A percentile compares a stretch with the other conserved stretches of the same genome.
Conservation (phyloP, 2,888 invertebrate species). For the Drosophila eohydei region DNA sequence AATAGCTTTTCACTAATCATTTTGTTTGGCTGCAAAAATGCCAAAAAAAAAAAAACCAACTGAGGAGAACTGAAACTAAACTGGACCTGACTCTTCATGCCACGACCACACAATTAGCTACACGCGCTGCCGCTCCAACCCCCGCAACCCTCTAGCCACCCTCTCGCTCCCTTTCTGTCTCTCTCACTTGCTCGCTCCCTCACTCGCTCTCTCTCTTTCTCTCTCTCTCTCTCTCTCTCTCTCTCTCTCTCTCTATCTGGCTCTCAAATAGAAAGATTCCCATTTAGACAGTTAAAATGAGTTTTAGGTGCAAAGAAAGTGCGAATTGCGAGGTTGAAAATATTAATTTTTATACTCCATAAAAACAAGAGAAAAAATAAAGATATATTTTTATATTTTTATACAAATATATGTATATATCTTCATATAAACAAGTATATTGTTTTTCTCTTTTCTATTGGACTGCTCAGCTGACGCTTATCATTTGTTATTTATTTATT, state of each 20-base stretch:
- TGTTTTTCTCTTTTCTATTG: not conserved
- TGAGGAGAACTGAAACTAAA: conserved; percentile 30
- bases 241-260: not conserved
- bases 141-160: conserved; percentile 19
- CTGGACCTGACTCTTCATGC: conserved; percentile 21
- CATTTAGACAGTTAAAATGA: conserved; percentile 19
- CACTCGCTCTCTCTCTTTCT: not conserved
- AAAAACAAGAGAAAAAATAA: not conserved
- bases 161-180: not conserved
- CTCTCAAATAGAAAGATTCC: conserved; percentile 7
- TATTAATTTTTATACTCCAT: conserved; percentile 2
- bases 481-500: conserved; percentile 23
- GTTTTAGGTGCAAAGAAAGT: conserved; percentile 41
- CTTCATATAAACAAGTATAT: not conserved
- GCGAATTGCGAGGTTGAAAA: conserved; percentile 26
- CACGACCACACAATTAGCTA: conserved; percentile 54
- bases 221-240: not conserved
- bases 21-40: conserved; percentile 67
- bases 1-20: conserved; percentile 78
- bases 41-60: not conserved
- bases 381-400: not conserved
- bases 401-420: not conserved
- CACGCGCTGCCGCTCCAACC: conserved; percentile 59
- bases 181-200: not conserved
- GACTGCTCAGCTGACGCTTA: conserved; percentile 16